Evolutionary conservation across 1,140 invertebrate species (phyloP).

Genomic region (Oppia nitens): DNA sequence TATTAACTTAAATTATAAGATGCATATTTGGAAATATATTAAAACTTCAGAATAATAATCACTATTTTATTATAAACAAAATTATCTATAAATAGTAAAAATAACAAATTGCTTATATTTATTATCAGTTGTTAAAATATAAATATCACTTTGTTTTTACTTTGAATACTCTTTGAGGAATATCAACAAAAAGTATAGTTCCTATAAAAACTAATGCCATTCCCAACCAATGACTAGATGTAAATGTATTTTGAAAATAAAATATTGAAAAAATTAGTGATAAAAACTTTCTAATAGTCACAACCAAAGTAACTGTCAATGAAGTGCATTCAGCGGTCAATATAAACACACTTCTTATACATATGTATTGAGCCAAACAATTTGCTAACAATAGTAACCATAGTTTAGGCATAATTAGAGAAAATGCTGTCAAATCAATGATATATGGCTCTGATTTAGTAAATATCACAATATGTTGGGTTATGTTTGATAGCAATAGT

Average conservation of each 20-base stretch:
- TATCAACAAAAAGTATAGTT: constrained; percentile 75
- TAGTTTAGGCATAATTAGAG: constrained; percentile 45
- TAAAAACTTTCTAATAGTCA: constrained; percentile 87
- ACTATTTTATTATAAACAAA: too few species aligned
- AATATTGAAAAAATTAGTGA: constrained; percentile 86
- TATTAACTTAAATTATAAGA: too few species aligned
- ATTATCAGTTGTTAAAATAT: neutral
- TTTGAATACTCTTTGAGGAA: constrained; percentile 23
- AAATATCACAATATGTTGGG: constrained; percentile 39
- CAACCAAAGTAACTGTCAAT: constrained; percentile 81
- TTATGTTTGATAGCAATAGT: constrained; percentile 52
- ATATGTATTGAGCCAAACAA: constrained; percentile 77
- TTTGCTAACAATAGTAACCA: constrained; percentile 67
- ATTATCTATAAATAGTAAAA: too few species aligned
- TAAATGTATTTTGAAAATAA: constrained; percentile 91
- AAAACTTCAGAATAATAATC: too few species aligned
- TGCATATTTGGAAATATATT: too few species aligned
- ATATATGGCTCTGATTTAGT: constrained; percentile 24
- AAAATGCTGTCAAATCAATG: constrained; percentile 25
- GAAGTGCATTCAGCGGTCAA: constrained; percentile 85
- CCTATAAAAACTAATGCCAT: constrained; percentile 78
- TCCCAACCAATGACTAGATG: constrained; percentile 76
- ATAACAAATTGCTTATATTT: too few species aligned
- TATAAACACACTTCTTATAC: constrained; percentile 83
- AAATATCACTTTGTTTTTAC: neutral